Percentiles rank a stretch among this genome's conserved stretches.
Evolutionary conservation across 2,888 invertebrate genomes (phyloP).

Genomic region (Eumacrocentrus americanus): DNA sequence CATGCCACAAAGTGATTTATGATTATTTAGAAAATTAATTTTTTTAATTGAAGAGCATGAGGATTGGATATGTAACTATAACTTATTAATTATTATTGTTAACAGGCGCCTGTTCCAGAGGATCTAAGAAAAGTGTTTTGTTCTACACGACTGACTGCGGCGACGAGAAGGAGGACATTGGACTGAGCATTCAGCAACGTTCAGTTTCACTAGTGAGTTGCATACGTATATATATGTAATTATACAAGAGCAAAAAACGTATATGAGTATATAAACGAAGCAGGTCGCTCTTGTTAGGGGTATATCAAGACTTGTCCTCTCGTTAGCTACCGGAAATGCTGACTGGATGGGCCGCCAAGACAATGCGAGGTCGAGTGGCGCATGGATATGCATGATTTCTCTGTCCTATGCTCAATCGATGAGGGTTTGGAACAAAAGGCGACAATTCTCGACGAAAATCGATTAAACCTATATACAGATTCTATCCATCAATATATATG

Average conservation of each 20-base stretch:
- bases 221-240: neutral
- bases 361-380: constrained; percentile 35
- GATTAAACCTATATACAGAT: neutral
- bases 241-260: no score
- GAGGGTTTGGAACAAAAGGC: neutral
- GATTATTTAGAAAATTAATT: neutral
- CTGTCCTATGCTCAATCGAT: neutral
- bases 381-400: constrained; percentile 31
- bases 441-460: neutral
- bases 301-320: constrained; percentile 23
- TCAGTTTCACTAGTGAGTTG: constrained; percentile 54
- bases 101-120: constrained; percentile 47
- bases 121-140: constrained; percentile 55
- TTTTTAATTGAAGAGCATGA: no score
- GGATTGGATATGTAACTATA: neutral
- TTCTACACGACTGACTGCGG: constrained; percentile 58
- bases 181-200: constrained; percentile 52
- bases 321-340: constrained; percentile 32
- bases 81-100: constrained; percentile 3
- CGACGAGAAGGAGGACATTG: constrained; percentile 53
- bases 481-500: neutral
- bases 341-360: constrained; percentile 26
- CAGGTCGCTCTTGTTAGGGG: neutral
- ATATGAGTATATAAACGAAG: no score
- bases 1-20: no score